phyloP scores from a whole-genome alignment of 2,888 invertebrate species.

The Drosophila mulleri region DNA sequence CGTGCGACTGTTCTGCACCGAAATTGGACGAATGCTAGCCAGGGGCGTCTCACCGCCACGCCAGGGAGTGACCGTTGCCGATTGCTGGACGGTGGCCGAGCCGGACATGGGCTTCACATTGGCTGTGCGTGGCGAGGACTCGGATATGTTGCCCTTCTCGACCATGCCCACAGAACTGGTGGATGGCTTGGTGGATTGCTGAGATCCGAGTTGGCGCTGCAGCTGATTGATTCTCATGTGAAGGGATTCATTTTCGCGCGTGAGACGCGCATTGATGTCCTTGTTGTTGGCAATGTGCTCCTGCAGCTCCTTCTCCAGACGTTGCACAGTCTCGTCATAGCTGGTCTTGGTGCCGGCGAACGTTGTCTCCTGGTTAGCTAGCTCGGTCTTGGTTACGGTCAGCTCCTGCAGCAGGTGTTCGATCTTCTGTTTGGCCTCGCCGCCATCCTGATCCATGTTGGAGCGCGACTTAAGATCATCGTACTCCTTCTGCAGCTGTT shows the following conservation, averaged over 20 bases:
- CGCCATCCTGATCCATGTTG: slow-evolving; percentile 87
- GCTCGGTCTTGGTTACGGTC: slow-evolving; percentile 84
- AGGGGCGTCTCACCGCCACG: slow-evolving; percentile 93
- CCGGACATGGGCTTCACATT: slow-evolving; percentile 98
- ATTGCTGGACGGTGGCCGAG: slow-evolving; percentile 85
- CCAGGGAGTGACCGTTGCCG: slow-evolving; percentile 88
- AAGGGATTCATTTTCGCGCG: slow-evolving; percentile 89
- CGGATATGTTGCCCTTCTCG: slow-evolving; percentile 87
- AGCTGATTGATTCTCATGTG: slow-evolving; percentile 89
- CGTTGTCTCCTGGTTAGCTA: slow-evolving; percentile 87
- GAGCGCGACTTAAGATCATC: slow-evolving; percentile 89
- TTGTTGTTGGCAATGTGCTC: slow-evolving; percentile 88
- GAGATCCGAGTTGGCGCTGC: slow-evolving; percentile 88
- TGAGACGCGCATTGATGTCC: slow-evolving; percentile 85
- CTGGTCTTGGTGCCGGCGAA: slow-evolving; percentile 89
- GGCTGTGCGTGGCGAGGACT: slow-evolving; percentile 90
- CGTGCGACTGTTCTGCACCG: slow-evolving; percentile 89
- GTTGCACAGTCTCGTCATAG: slow-evolving; percentile 89
- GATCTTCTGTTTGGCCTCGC: slow-evolving; percentile 88
- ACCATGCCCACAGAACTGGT: slow-evolving; percentile 87
- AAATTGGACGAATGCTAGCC: slow-evolving; percentile 97
- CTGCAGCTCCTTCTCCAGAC: slow-evolving; percentile 90
- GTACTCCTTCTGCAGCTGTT: slow-evolving; percentile 85
- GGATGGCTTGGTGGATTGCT: slow-evolving; percentile 89
- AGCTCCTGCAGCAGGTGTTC: slow-evolving; percentile 86